Evolutionary conservation across 2,888 invertebrate genomes (phyloP).

Genomic region (Phengaris arion): DNA sequence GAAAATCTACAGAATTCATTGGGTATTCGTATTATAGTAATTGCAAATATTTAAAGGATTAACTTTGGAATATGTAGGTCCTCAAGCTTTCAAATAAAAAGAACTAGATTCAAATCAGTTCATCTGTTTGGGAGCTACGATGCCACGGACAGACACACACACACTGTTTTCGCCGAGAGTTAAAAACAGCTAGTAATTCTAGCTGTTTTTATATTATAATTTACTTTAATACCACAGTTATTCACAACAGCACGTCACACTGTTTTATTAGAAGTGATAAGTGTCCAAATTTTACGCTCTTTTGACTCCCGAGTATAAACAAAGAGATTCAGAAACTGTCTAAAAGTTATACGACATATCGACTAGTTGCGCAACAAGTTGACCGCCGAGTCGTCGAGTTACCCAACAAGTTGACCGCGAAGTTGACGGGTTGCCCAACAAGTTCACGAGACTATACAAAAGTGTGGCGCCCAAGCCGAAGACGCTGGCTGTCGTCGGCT

Average conservation of each 20-base stretch:
- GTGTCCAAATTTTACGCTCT: background rate
- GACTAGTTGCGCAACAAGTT: background rate
- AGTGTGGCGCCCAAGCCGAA: conserved; percentile 71
- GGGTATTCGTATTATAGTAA: no score
- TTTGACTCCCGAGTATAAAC: background rate
- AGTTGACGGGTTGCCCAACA: background rate
- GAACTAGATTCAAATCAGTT: no score
- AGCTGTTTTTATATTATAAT: background rate
- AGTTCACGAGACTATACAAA: conserved; percentile 45
- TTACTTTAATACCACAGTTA: background rate
- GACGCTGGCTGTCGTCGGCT: conserved; percentile 69
- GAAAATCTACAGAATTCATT: no score
- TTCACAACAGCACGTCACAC: background rate
- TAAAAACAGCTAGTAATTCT: no score
- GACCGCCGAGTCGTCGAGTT: background rate
- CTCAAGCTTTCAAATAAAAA: no score
- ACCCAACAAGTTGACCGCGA: background rate
- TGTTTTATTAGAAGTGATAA: background rate
- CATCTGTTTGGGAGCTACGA: no score
- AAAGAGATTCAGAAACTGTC: background rate
- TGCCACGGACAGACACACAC: no score
- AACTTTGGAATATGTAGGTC: no score
- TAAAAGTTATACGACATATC: background rate
- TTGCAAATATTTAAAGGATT: no score
- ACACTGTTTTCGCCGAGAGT: no score